These are phyloP conservation scores for Hartigia nigra DNA, from an alignment of 2,888 invertebrate species.

Conservation along the genomic window DNA sequence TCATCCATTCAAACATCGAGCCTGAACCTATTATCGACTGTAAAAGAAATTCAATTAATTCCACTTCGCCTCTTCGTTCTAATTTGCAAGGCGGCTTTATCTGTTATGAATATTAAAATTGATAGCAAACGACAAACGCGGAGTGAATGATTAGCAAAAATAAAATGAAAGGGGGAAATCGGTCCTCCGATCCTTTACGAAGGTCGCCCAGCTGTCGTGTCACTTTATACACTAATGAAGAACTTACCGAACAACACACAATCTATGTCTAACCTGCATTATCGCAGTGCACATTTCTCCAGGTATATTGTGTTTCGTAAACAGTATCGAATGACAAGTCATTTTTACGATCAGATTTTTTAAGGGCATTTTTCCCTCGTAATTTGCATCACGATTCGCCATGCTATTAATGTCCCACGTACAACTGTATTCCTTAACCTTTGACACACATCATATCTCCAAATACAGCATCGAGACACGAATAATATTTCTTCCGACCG, in stretches of 20 bases:
- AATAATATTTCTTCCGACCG: background rate
- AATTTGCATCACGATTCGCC: background rate
- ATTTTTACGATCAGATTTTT: background rate
- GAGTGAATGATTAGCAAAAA: background rate
- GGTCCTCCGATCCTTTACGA: conserved; percentile 1
- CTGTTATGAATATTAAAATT: background rate
- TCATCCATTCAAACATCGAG: background rate
- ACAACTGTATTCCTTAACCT: background rate
- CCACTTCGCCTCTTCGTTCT: background rate
- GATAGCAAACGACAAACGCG: background rate
- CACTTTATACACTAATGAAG: conserved; percentile 44
- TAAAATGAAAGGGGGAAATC: background rate
- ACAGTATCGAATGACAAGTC: conserved; percentile 37
- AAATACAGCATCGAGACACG: background rate
- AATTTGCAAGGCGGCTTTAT: background rate
- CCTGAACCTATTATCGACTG: background rate
- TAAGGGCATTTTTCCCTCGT: background rate
- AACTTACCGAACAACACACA: background rate
- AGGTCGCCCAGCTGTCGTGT: conserved; percentile 53
- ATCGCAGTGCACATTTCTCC: background rate
- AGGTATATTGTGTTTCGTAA: conserved; percentile 42
- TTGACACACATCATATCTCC: background rate
- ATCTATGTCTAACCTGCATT: background rate
- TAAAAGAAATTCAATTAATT: background rate
- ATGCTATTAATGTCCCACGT: background rate